A percentile compares a stretch with the other conserved stretches of the same genome.
These are phyloP conservation scores for Heteromyza rotundicornis DNA, from an alignment of 2,888 invertebrate genomes.

Conservation along the genomic window DNA sequence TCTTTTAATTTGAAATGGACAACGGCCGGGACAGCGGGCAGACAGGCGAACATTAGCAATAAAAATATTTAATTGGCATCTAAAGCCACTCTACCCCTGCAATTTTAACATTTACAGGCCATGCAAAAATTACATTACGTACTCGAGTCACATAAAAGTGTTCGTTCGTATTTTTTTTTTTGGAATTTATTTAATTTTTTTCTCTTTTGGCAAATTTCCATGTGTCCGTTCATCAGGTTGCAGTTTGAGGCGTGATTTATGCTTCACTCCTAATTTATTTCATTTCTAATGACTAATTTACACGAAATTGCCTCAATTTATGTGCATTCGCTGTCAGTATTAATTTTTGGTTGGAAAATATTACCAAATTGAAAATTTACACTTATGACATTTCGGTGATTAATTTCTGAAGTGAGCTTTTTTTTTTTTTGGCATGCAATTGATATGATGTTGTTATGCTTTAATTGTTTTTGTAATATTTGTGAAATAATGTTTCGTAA, in stretches of 20 bases:
- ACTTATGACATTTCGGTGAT: conserved; percentile 50
- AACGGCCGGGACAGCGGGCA: conserved; percentile 45
- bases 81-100: conserved; percentile 32
- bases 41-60: conserved; percentile 53
- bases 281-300: conserved; percentile 52
- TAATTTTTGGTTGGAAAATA: conserved; percentile 31
- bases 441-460: too few species aligned
- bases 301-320: conserved; percentile 50
- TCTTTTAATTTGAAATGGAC: conserved; percentile 50
- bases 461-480: too few species aligned
- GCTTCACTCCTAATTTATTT: conserved; percentile 47
- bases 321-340: not conserved
- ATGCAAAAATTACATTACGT: too few species aligned
- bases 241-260: conserved; percentile 50
- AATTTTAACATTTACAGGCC: conserved; percentile 44
- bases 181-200: conserved; percentile 32
- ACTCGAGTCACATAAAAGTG: too few species aligned
- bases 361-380: conserved; percentile 43
- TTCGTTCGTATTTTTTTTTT: conserved; percentile 34
- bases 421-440: too few species aligned
- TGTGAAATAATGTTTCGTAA: too few species aligned
- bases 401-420: too few species aligned
- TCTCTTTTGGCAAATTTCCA: conserved; percentile 20
- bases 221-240: conserved; percentile 33
- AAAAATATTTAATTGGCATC: conserved; percentile 54